Conservation (phyloP, 1,140 invertebrate genomes). For the Ptiloglossa arizonensis region DNA sequence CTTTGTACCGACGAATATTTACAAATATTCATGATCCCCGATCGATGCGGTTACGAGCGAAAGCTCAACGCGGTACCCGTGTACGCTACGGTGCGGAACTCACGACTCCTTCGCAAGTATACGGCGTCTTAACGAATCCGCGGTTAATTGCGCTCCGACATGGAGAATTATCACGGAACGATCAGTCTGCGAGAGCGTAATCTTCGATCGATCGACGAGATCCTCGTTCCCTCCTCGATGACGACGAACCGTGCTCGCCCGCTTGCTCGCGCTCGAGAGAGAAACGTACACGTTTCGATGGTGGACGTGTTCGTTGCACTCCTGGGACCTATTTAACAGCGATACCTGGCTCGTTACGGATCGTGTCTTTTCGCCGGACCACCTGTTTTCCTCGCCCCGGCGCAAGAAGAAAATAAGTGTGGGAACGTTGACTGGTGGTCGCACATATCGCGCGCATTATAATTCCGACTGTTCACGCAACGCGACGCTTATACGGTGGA, state of each 20-base stretch:
- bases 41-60: too few species aligned
- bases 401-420: constrained; percentile 57
- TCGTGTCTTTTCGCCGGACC: constrained; percentile 23
- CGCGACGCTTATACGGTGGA: constrained; percentile 34
- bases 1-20: too few species aligned
- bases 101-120: too few species aligned
- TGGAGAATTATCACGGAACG: not conserved
- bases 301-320: not conserved
- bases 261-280: too few species aligned
- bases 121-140: too few species aligned
- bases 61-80: too few species aligned
- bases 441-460: constrained; percentile 49
- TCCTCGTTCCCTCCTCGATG: not conserved
- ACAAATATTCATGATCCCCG: too few species aligned
- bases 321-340: too few species aligned
- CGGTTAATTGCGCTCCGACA: not conserved
- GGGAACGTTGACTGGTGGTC: constrained; percentile 54
- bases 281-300: not conserved
- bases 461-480: constrained; percentile 40
- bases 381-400: constrained; percentile 56
- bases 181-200: not conserved
- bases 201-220: not conserved
- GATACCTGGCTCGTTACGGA: constrained; percentile 39
- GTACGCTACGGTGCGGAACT: too few species aligned
- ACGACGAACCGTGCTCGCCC: too few species aligned